phyloP scores from a whole-genome alignment of 2,113 vertebrate genomes.

The Sylvilagus bachmani region DNA sequence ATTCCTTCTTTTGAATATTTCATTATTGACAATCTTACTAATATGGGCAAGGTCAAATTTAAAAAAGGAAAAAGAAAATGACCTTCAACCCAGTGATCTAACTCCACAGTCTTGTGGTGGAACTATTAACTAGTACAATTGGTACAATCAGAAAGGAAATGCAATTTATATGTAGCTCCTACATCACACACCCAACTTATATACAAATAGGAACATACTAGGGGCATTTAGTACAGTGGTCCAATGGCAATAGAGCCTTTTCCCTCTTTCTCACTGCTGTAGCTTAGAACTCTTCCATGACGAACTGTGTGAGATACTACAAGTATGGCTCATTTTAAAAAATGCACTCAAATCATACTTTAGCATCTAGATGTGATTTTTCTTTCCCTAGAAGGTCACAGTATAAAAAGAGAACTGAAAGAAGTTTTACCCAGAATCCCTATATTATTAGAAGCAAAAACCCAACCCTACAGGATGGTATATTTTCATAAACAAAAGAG shows the following conservation, averaged over 20 bases:
- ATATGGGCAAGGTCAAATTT: neutral
- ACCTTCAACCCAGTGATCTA: neutral
- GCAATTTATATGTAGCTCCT: neutral
- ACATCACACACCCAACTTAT: neutral
- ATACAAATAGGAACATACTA: neutral
- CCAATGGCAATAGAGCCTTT: neutral
- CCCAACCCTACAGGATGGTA: neutral
- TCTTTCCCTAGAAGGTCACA: neutral
- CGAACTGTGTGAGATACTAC: neutral
- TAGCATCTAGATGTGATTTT: neutral
- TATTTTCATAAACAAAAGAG: conserved; percentile 39
- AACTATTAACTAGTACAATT: neutral
- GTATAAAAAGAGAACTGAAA: conserved; percentile 1
- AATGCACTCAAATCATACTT: neutral
- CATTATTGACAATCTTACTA: conserved; percentile 9
- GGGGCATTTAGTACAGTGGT: neutral
- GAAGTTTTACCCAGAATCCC: neutral
- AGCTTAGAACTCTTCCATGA: conserved; percentile 15
- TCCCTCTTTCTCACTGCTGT: neutral
- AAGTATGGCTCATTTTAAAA: conserved; percentile 10
- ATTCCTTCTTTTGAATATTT: conserved; percentile 33
- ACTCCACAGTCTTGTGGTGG: conserved; percentile 7
- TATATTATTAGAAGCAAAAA: conserved; percentile 52
- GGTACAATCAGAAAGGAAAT: conserved; percentile 44
- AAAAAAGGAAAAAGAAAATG: neutral